These are phyloP conservation scores for Laodelphax striatellus DNA, from an alignment of 1,140 invertebrate genomes.

Conservation along the genomic window DNA sequence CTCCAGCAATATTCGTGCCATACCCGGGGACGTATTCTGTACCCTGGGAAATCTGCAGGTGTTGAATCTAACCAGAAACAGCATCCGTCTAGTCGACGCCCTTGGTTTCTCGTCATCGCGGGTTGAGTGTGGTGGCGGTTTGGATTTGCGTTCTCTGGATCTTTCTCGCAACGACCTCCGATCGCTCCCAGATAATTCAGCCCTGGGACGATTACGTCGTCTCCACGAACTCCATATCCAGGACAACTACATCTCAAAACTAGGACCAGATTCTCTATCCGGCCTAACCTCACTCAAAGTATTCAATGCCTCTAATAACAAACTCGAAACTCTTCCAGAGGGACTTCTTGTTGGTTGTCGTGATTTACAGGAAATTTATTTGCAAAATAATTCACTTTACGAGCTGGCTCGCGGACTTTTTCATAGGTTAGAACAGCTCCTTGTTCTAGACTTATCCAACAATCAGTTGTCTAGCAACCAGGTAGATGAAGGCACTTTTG, in stretches of 20 bases:
- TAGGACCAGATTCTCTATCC: slow-evolving; percentile 61
- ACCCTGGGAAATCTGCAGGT: slow-evolving; percentile 62
- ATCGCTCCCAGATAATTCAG: slow-evolving; percentile 54
- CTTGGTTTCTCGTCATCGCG: slow-evolving; percentile 43
- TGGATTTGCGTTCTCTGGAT: slow-evolving; percentile 57
- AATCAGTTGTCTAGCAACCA: slow-evolving; percentile 75
- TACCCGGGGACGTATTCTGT: slow-evolving; percentile 65
- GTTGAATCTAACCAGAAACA: slow-evolving; percentile 73
- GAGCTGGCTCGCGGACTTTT: slow-evolving; percentile 71
- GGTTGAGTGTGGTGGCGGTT: slow-evolving; percentile 34
- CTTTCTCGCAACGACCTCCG: slow-evolving; percentile 66
- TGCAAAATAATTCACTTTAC: slow-evolving; percentile 67
- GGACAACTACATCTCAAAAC: slow-evolving; percentile 69
- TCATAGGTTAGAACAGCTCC: slow-evolving; percentile 66
- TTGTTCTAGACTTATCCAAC: slow-evolving; percentile 73
- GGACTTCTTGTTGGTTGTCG: slow-evolving; percentile 61
- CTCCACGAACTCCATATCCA: slow-evolving; percentile 66
- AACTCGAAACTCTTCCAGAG: slow-evolving; percentile 60
- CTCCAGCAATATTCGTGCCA: slow-evolving; percentile 64
- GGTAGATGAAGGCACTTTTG: slow-evolving; percentile 69
- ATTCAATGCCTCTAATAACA: slow-evolving; percentile 75
- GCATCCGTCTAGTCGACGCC: slow-evolving; percentile 56
- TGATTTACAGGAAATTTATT: slow-evolving; percentile 69
- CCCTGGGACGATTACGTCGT: slow-evolving; percentile 54
- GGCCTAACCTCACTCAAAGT: slow-evolving; percentile 61